Percentiles rank a stretch among this genome's conserved stretches.
Evolutionary conservation across 2,113 vertebrate species (phyloP).

Genomic region (Lutjanus erythropterus): DNA sequence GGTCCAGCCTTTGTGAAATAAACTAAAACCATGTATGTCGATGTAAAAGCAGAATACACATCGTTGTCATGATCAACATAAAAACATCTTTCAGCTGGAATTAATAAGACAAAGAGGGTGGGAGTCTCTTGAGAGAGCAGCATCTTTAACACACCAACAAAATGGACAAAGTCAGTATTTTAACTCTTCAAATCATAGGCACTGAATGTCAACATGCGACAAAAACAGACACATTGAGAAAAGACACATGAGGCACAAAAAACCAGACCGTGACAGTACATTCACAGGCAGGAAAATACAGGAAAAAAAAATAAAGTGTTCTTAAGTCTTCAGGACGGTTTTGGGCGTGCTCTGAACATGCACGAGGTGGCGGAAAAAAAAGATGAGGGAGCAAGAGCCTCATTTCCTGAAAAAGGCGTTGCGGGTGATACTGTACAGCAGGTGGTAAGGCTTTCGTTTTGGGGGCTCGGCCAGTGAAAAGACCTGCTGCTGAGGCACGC

Average conservation of each 20-base stretch:
- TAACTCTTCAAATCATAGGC: constrained; percentile 77
- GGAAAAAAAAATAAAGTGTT: constrained; percentile 52
- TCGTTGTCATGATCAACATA: constrained; percentile 64
- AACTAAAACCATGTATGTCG: constrained; percentile 63
- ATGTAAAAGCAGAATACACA: constrained; percentile 68
- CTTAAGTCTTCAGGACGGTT: constrained; percentile 62
- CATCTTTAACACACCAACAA: constrained; percentile 70
- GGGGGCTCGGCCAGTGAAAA: constrained; percentile 94
- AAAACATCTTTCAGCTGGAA: constrained; percentile 49
- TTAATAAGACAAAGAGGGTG: constrained; percentile 44
- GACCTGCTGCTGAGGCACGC: constrained; percentile 95
- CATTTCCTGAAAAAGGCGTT: constrained; percentile 93
- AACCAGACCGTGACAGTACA: constrained; percentile 42
- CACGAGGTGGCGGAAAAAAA: constrained; percentile 6
- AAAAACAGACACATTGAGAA: constrained; percentile 38
- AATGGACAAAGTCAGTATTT: constrained; percentile 65
- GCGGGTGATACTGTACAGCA: constrained; percentile 93
- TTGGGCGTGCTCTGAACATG: constrained; percentile 26
- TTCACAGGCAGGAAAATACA: constrained; percentile 50
- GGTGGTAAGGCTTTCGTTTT: constrained; percentile 91
- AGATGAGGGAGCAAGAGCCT: constrained; percentile 33
- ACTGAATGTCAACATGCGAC: constrained; percentile 53
- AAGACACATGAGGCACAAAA: constrained; percentile 54
- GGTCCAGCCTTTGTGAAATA: constrained; percentile 80
- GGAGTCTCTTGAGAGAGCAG: constrained; percentile 69